Conservation (phyloP, 92 coral and sea anemone species). For the Paramuricea clavata region DNA sequence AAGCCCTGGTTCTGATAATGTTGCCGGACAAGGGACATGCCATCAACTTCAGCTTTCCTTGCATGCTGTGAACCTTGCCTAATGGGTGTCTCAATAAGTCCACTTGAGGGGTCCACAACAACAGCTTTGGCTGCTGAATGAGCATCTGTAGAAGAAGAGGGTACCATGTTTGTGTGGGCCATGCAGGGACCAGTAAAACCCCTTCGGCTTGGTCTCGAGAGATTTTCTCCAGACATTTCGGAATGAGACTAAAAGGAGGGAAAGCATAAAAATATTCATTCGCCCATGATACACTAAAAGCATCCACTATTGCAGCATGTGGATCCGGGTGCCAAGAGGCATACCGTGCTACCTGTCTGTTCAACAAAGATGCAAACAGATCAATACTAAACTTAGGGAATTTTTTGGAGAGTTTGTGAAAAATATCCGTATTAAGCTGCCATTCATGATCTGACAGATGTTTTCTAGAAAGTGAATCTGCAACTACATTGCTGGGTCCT, state of each 20-base stretch:
- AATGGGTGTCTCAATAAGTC: constrained; percentile 51
- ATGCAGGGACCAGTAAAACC: constrained; percentile 39
- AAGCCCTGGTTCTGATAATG: constrained; percentile 49
- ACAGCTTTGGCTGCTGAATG: constrained; percentile 40
- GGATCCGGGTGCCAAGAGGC: too few species aligned
- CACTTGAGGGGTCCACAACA: constrained; percentile 54
- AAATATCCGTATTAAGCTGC: too few species aligned
- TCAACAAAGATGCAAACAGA: too few species aligned
- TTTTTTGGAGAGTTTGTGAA: too few species aligned
- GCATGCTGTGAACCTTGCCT: constrained; percentile 59
- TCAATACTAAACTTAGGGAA: too few species aligned
- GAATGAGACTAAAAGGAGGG: too few species aligned
- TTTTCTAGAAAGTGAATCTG: too few species aligned
- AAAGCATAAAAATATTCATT: too few species aligned
- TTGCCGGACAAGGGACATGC: constrained; percentile 66
- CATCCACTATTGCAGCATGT: constrained; percentile 45
- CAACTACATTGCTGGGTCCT: too few species aligned
- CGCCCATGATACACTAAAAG: constrained; percentile 58
- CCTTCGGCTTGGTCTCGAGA: constrained; percentile 42
- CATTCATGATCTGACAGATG: too few species aligned
- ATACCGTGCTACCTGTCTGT: too few species aligned
- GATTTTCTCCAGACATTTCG: constrained; percentile 58
- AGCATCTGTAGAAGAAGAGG: constrained; percentile 46
- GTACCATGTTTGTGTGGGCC: constrained; percentile 71
- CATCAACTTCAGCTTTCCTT: constrained; percentile 60